phyloP scores from a whole-genome alignment of 2,797 vertebrate species.

The Periparus ater region DNA sequence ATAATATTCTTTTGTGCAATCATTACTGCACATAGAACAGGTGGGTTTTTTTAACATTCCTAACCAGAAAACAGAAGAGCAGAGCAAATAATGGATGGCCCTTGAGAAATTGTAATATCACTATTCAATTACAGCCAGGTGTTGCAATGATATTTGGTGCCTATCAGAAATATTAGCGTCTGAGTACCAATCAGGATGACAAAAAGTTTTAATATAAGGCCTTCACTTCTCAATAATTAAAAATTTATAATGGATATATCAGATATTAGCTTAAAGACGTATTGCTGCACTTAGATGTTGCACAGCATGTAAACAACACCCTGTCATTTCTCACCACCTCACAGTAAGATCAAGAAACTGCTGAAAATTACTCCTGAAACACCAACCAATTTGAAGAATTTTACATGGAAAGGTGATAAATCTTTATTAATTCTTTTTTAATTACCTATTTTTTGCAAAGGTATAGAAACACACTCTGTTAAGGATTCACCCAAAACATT shows the following conservation, averaged over 20 bases:
- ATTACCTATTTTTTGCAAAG: conserved; percentile 62
- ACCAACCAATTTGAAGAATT: neutral
- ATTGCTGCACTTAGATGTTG: neutral
- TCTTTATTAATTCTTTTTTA: neutral
- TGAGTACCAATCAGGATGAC: neutral
- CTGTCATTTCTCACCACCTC: neutral
- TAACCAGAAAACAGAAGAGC: neutral
- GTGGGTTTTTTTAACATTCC: neutral
- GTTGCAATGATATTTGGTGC: neutral
- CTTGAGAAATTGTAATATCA: neutral
- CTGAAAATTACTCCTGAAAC: neutral
- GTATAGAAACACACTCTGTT: neutral
- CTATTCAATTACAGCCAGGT: neutral
- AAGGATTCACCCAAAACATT: conserved; percentile 54
- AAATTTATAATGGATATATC: neutral
- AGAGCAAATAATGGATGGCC: neutral
- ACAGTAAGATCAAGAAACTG: neutral
- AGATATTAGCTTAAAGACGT: neutral
- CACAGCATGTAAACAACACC: neutral
- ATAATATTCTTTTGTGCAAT: neutral
- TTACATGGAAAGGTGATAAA: neutral
- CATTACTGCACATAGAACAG: neutral
- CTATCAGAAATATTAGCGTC: neutral
- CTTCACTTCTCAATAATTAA: neutral
- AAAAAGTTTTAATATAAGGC: neutral